phyloP scores from a whole-genome alignment of 2,888 invertebrate genomes.

The Ptychoptera albimana region DNA sequence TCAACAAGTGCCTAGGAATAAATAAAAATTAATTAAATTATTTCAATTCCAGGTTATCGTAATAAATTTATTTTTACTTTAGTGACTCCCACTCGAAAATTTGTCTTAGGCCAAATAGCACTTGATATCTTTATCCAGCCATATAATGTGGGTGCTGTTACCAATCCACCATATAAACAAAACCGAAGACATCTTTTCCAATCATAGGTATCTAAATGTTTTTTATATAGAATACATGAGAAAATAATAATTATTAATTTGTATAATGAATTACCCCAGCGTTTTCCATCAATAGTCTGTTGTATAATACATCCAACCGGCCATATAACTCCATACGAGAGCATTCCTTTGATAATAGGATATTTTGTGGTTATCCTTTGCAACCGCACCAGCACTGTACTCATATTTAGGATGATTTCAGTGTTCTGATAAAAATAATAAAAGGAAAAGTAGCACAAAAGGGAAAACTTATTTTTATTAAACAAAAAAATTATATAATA shows the following conservation, averaged over 20 bases:
- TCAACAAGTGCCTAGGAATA: constrained; percentile 41
- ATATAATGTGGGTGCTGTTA: constrained; percentile 67
- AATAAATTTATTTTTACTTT: constrained; percentile 37
- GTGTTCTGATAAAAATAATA: too few relatives aligned
- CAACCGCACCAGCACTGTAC: constrained; percentile 3
- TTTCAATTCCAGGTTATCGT: constrained; percentile 10
- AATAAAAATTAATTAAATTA: constrained; percentile 2
- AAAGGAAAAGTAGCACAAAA: too few relatives aligned
- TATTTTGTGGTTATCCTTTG: constrained; percentile 21
- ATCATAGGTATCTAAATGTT: constrained; percentile 36
- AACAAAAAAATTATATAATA: too few relatives aligned
- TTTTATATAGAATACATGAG: background rate
- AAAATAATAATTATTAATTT: background rate
- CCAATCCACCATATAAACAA: constrained; percentile 63
- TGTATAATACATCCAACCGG: constrained; percentile 56
- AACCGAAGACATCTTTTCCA: constrained; percentile 55
- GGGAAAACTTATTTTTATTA: too few relatives aligned
- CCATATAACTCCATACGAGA: constrained; percentile 56
- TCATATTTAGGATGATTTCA: constrained; percentile 1
- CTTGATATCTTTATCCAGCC: constrained; percentile 64
- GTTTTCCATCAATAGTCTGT: constrained; percentile 50
- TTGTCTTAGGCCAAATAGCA: constrained; percentile 56
- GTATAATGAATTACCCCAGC: constrained; percentile 33
- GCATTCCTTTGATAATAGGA: constrained; percentile 41
- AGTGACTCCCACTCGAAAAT: constrained; percentile 49